These are phyloP conservation scores for Scaptomyza graminum DNA, from an alignment of 1,140 invertebrate genomes.

Conservation along the genomic window DNA sequence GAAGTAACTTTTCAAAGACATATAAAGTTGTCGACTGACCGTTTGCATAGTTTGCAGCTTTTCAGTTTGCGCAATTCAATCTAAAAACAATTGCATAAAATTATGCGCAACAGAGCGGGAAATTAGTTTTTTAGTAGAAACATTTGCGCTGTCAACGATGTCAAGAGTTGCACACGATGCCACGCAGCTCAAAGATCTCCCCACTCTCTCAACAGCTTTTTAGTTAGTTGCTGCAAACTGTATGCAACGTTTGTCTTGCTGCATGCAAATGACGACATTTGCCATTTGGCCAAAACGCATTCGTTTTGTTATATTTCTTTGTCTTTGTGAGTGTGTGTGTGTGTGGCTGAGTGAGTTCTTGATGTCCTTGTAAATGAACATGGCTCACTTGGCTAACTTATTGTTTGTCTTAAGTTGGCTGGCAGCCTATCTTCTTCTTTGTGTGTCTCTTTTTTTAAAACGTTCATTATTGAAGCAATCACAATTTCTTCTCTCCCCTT, in stretches of 20 bases:
- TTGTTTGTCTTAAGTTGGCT: not conserved
- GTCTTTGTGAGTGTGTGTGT: not conserved
- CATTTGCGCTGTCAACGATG: slow-evolving; percentile 40
- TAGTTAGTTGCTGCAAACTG: not conserved
- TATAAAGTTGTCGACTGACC: not conserved
- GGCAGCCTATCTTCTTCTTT: not conserved
- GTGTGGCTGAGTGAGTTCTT: slow-evolving; percentile 15
- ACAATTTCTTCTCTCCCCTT: not conserved
- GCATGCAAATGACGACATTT: slow-evolving; percentile 42
- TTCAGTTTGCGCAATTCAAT: slow-evolving; percentile 50
- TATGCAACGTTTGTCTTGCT: slow-evolving; percentile 20
- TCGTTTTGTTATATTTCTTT: not conserved
- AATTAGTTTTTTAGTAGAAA: slow-evolving; percentile 75
- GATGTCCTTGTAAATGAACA: slow-evolving; percentile 21
- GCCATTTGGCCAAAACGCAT: not conserved
- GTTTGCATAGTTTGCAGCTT: slow-evolving; percentile 17
- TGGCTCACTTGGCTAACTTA: slow-evolving; percentile 19
- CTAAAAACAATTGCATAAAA: slow-evolving; percentile 76
- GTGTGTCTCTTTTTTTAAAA: slow-evolving; percentile 21
- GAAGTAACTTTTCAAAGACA: not conserved
- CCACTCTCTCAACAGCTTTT: not conserved
- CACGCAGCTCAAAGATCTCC: not conserved
- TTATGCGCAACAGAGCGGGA: slow-evolving; percentile 72
- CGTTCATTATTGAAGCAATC: slow-evolving; percentile 47
- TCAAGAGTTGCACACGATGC: slow-evolving; percentile 34